A percentile compares a stretch with the other conserved stretches of the same genome.
Evolutionary conservation across 1,140 invertebrate species (phyloP).

Genomic region (Pogonomyrmex barbatus): DNA sequence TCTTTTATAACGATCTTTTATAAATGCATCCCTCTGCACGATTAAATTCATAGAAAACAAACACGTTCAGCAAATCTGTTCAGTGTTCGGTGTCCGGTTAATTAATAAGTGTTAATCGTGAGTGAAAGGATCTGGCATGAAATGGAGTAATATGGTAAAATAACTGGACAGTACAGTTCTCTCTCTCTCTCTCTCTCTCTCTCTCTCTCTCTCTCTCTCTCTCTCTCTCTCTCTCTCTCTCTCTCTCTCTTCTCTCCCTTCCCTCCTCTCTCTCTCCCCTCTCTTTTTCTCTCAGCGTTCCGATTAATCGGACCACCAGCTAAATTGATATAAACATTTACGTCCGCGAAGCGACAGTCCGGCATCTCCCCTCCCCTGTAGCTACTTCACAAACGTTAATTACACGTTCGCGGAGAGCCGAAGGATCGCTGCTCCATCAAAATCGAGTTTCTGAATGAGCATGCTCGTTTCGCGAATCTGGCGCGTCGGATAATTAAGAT

Average conservation of each 20-base stretch:
- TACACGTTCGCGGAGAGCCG: slow-evolving; percentile 42
- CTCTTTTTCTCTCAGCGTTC: neutral
- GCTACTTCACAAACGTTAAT: slow-evolving; percentile 60
- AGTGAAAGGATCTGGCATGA: slow-evolving; percentile 43
- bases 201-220: slow-evolving; percentile 9
- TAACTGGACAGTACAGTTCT: slow-evolving; percentile 22
- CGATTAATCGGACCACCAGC: slow-evolving; percentile 34
- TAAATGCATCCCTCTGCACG: too few species aligned
- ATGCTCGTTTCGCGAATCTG: slow-evolving; percentile 22
- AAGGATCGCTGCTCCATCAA: slow-evolving; percentile 41
- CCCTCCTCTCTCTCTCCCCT: neutral
- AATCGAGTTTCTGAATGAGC: slow-evolving; percentile 57
- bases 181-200: neutral
- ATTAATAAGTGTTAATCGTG: slow-evolving; percentile 58
- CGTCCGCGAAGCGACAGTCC: slow-evolving; percentile 38
- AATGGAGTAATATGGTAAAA: slow-evolving; percentile 34
- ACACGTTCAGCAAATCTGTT: slow-evolving; percentile 1
- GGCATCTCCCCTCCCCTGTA: neutral
- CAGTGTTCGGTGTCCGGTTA: slow-evolving; percentile 1
- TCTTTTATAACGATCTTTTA: neutral
- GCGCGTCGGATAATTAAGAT: slow-evolving; percentile 57
- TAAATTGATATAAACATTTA: slow-evolving; percentile 61
- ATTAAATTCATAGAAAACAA: neutral
- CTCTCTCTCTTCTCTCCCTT: slow-evolving; percentile 8
- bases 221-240: slow-evolving; percentile 7